A percentile compares a stretch with the other conserved stretches of the same genome.
Conservation (phyloP, 2,113 vertebrate genomes). For the Mastomys coucha region DNA sequence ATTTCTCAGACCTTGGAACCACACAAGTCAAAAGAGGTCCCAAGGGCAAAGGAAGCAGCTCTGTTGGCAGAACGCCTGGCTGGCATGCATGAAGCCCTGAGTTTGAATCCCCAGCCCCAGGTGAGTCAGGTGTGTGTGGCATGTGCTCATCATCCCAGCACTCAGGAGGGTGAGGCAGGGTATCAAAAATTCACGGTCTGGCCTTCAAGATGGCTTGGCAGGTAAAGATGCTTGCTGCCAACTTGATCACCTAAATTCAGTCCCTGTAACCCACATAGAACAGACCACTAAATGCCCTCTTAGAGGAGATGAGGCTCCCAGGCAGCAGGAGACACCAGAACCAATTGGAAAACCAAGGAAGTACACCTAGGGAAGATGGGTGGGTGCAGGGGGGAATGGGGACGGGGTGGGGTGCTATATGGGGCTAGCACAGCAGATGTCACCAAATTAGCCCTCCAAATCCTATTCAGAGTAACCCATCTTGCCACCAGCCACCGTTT, state of each 20-base stretch:
- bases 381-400: not conserved
- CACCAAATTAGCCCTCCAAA: not conserved
- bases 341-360: not conserved
- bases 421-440: not conserved
- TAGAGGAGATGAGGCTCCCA: accelerated
- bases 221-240: not conserved
- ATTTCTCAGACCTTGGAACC: not conserved
- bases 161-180: not conserved
- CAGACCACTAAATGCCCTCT: not conserved
- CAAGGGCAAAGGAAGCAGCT: not conserved
- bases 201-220: not conserved
- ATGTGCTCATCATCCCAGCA: not conserved
- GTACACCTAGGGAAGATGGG: not conserved
- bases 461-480: not conserved
- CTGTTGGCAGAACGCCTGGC: not conserved
- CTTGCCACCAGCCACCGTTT: not conserved
- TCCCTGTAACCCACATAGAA: not conserved
- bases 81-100: not conserved
- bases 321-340: not conserved
- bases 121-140: not conserved
- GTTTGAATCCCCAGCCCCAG: not conserved
- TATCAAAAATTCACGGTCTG: not conserved
- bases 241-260: not conserved
- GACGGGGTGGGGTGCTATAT: not conserved
- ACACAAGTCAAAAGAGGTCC: not conserved